phyloP scores from a whole-genome alignment of 1,140 invertebrate genomes.

The Mesaphorura yosii region DNA sequence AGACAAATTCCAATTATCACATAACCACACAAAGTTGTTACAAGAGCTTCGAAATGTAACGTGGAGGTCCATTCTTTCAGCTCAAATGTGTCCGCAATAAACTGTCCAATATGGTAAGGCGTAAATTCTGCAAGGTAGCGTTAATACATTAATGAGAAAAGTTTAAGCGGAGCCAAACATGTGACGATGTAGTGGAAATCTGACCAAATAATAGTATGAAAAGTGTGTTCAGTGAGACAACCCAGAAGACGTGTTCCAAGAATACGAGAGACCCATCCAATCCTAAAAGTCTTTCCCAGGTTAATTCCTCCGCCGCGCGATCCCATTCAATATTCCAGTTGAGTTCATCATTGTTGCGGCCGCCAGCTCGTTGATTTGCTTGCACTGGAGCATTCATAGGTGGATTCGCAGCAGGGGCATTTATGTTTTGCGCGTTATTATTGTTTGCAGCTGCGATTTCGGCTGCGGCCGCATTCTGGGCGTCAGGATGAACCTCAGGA shows the following conservation, averaged over 20 bases:
- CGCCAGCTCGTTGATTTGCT: conserved; percentile 40
- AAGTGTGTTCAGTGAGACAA: conserved; percentile 89
- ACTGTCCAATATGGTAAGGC: conserved; percentile 88
- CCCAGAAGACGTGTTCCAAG: conserved; percentile 98
- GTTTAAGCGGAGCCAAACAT: background rate
- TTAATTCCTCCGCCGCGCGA: conserved; percentile 88
- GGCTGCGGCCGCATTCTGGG: too few relatives aligned
- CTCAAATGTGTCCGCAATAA: conserved; percentile 62
- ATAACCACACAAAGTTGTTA: conserved; percentile 89
- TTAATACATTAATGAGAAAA: conserved; percentile 8
- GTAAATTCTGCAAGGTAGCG: conserved; percentile 71
- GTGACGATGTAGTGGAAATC: background rate
- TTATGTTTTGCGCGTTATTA: too few relatives aligned
- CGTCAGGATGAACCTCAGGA: too few relatives aligned
- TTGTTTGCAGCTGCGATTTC: too few relatives aligned
- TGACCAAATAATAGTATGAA: conserved; percentile 70
- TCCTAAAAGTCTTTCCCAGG: conserved; percentile 91
- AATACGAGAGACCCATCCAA: conserved; percentile 94
- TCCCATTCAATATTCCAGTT: conserved; percentile 99
- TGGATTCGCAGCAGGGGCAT: too few relatives aligned
- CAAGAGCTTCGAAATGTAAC: conserved; percentile 79
- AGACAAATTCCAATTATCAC: conserved; percentile 74
- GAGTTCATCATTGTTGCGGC: conserved; percentile 60
- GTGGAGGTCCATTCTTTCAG: conserved; percentile 60
- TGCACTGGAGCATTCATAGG: conserved; percentile 17